Base-by-base conservation (phyloP, 2,113 vertebrate species). In the Heterotilapia buettikoferi region DNA sequence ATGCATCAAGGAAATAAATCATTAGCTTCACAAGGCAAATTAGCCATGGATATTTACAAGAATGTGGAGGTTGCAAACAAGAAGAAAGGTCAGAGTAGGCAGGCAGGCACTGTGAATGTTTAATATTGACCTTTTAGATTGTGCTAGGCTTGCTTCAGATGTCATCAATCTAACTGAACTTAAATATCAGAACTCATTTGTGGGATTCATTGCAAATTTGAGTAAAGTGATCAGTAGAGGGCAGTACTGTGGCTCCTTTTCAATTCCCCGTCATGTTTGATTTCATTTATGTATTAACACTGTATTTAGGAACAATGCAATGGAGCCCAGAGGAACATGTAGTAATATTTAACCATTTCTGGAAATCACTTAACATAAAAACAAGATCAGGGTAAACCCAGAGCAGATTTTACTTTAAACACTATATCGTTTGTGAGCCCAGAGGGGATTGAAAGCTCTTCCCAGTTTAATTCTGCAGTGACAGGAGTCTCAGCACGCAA, bases 31-130 rank as follows among this genome's bases (percentile, higher is more conserved):
- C 86, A 53, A 84, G 88, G 80, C 91, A 94, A 95, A 95, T 94
- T 89, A 90, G 63, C 63, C 80, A 47, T 66, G 76, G 89, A 88
- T 93, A 92, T 93, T 92, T 94, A 91, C 86, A 86, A 89, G 89
- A 84, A 90, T 85, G 86, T 33, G 84, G 86, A 90, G 90, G 91
- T 85, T 92, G 87, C 87, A 91, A 94, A 90, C 84, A 91, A 89
- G 57, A 33, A 63, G 79, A 95, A 94, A 95, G 95, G 94, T 95
- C 93, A 95, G 87, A 90, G 84, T 54, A 87, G 91, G 86, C 90
- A 61, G 86, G n/a, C 80, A 40, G 84, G 73, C 80, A 54, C 79
- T 82, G 86, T 88, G 92, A 93, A 92, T 94, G 92, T 94, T 94
- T 94, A 89, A 94, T 92, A 88, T 83, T 89, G 94, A 88, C 93